phyloP scores from a whole-genome alignment of 2,797 vertebrate genomes.

The Decapterus maruadsi region DNA sequence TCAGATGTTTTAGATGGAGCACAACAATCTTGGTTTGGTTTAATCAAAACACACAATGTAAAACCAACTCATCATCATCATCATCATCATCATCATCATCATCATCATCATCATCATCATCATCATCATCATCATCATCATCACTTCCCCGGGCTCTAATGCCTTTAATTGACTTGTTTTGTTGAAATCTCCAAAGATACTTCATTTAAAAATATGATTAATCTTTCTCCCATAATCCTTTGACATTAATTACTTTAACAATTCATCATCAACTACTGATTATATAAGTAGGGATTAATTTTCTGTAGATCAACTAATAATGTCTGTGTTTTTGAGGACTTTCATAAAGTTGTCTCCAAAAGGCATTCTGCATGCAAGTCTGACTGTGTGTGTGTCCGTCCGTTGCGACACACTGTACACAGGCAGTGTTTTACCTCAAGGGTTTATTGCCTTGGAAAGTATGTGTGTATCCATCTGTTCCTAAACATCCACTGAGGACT shows the following conservation, averaged over 20 bases:
- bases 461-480: slow-evolving; percentile 9
- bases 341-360: neutral
- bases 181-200: neutral
- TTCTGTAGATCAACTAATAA: neutral
- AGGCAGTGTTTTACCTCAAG: neutral
- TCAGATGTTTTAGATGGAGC: neutral
- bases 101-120: too few relatives aligned
- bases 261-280: neutral
- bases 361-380: neutral
- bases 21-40: neutral
- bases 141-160: neutral
- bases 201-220: neutral
- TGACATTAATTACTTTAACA: neutral
- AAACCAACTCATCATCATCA: neutral
- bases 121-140: too few relatives aligned
- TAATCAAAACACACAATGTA: neutral
- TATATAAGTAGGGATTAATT: neutral
- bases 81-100: too few relatives aligned
- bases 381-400: slow-evolving; percentile 1
- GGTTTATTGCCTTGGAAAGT: slow-evolving; percentile 14
- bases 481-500: slow-evolving; percentile 8
- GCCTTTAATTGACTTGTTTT: neutral
- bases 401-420: neutral
- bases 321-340: neutral
- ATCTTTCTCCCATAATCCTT: too few relatives aligned